Evolutionary conservation across 2,888 invertebrate genomes (phyloP), one percentile per base, ranked within the genome.

Genomic region (Dromius quadrimaculatus): DNA sequence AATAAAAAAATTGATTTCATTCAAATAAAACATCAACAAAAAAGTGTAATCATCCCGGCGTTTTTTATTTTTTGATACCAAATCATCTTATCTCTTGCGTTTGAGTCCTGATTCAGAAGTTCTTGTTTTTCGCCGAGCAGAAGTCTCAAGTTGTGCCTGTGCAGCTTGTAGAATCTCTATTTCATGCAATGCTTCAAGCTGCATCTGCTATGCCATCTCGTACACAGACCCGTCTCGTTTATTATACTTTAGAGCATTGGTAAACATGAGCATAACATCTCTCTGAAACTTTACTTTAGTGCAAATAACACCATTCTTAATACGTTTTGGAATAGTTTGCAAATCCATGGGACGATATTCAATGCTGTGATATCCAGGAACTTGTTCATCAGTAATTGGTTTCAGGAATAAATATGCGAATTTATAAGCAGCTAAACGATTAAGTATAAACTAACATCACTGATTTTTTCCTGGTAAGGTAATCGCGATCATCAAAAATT

Each of bases 231-330:
- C 93, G 74, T 92, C 89, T 2, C 90, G 90, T 80, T 92, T 92
- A 83, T 97, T 97, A 83, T 94, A 95, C 90, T 98, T 94, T 19
- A 96, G 87, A 0, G 97, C 94, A 83, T 98, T 98, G 66, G 90
- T 89, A 76, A 97, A 90, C 96, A 98, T 97, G 5, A 96, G 84
- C 81, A 96, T 86, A 11, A 97, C 88, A 77, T 96, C 96, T 0
- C 95, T 86, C 75, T 96, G 94, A 79, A 98, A 93, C 79, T 97
- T 94, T 5, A 87, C 87, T 0, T 94, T 92, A 0, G 92, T 92
- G 36, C 92, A 85, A 28, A 94, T 91, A 0, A 85, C 83, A 0
- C 97, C 97, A 43, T 86, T 89, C 76, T 98, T 97, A 38, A 98
- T 92, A 80, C 96, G 93, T 76, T 89, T 89, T 78, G 94, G 90